These are phyloP conservation scores for Potamilus streckersoni DNA, from an alignment of 1,140 invertebrate genomes.

Conservation along the genomic window DNA sequence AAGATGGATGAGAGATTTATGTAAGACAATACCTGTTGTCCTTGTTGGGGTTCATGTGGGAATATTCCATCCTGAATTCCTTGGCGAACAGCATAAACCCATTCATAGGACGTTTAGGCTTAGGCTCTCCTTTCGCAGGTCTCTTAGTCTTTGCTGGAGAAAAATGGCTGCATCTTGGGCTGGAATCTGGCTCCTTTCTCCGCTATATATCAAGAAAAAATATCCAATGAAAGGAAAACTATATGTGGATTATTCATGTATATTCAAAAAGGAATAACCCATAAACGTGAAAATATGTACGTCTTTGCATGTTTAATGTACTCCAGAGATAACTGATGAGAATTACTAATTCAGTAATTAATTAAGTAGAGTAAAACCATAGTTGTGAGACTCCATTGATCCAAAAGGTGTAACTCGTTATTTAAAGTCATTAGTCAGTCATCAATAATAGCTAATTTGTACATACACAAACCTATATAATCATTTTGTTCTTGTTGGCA, in stretches of 20 bases:
- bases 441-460: no score
- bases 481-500: no score
- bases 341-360: no score
- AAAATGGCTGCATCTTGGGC: constrained; percentile 29
- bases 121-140: constrained; percentile 29
- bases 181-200: constrained; percentile 38
- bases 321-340: no score
- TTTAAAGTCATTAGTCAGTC: no score
- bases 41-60: constrained; percentile 72
- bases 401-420: no score
- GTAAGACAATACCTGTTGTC: constrained; percentile 71
- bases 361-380: no score
- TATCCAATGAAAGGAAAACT: not conserved
- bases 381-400: no score
- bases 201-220: constrained; percentile 10
- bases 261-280: not conserved
- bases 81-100: constrained; percentile 74
- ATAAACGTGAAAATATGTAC: no score
- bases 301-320: no score
- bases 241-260: not conserved
- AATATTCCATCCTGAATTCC: constrained; percentile 70
- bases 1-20: not conserved
- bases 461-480: no score
- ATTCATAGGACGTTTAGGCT: constrained; percentile 72
- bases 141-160: constrained; percentile 20